Evolutionary conservation across 2,113 vertebrate genomes (phyloP).

Genomic region (Equus quagga): DNA sequence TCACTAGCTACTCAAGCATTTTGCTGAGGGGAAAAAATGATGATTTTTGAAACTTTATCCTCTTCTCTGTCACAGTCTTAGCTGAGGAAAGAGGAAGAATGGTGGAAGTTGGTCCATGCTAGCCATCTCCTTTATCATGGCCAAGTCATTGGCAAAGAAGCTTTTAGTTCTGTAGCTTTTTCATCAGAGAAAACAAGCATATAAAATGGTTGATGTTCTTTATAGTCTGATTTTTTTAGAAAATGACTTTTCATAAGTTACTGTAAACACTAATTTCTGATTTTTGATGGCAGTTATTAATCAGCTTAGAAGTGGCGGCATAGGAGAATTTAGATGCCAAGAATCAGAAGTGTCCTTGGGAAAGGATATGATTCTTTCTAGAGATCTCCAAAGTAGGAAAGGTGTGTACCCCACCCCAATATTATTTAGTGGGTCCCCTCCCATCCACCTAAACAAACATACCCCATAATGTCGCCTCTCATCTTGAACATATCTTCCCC

Average conservation of each 20-base stretch:
- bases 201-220: neutral
- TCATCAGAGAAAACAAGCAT: neutral
- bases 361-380: neutral
- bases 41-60: neutral
- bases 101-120: too few relatives aligned
- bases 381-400: neutral
- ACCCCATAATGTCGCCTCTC: neutral
- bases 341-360: neutral
- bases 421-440: neutral
- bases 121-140: neutral
- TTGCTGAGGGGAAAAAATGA: neutral
- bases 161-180: neutral
- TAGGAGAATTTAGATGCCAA: neutral
- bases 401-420: rapidly evolving
- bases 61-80: neutral
- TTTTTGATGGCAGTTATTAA: neutral
- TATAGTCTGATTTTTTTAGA: neutral
- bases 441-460: neutral
- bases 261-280: slow-evolving; percentile 28
- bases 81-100: neutral
- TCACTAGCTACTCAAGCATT: neutral
- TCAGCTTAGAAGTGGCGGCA: neutral
- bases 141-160: neutral
- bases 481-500: neutral
- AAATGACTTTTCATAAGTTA: slow-evolving; percentile 3